These are phyloP conservation scores for Brenthis daphne DNA, from an alignment of 2,888 invertebrate species.

Conservation along the genomic window DNA sequence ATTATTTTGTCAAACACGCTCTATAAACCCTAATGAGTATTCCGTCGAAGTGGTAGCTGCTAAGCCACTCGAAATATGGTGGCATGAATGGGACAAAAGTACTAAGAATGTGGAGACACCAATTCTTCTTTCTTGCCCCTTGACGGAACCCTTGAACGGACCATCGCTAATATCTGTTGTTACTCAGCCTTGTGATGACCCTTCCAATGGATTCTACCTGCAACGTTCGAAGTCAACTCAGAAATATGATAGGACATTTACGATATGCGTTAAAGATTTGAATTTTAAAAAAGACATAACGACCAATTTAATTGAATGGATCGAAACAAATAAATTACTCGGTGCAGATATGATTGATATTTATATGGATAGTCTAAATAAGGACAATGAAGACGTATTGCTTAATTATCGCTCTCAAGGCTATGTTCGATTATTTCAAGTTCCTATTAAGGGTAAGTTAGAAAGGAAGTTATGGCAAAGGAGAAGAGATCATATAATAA, in stretches of 20 bases:
- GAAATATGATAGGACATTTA: conserved; percentile 72
- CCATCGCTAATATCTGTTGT: conserved; percentile 75
- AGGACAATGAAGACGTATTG: conserved; percentile 79
- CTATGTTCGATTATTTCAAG: conserved; percentile 72
- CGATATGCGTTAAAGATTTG: conserved; percentile 88
- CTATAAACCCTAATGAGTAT: conserved; percentile 59
- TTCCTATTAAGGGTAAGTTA: conserved; percentile 76
- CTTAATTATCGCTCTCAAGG: conserved; percentile 79
- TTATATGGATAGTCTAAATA: conserved; percentile 84
- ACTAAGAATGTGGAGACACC: conserved; percentile 77
- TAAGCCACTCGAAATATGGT: conserved; percentile 84
- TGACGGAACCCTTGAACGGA: conserved; percentile 70
- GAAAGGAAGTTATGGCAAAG: conserved; percentile 82
- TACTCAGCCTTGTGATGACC: conserved; percentile 75
- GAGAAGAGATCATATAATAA: conserved; percentile 87
- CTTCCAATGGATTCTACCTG: conserved; percentile 66
- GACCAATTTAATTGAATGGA: conserved; percentile 85
- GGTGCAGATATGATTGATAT: conserved; percentile 86
- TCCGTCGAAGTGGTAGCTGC: conserved; percentile 81
- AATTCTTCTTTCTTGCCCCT: conserved; percentile 84
- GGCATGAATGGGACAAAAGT: conserved; percentile 82
- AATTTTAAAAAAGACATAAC: conserved; percentile 85
- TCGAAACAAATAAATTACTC: conserved; percentile 85
- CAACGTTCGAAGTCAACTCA: conserved; percentile 45
- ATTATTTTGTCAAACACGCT: conserved; percentile 81